Base-by-base conservation (phyloP, 2,888 invertebrate genomes). In the Trissolcus brochymenae region DNA sequence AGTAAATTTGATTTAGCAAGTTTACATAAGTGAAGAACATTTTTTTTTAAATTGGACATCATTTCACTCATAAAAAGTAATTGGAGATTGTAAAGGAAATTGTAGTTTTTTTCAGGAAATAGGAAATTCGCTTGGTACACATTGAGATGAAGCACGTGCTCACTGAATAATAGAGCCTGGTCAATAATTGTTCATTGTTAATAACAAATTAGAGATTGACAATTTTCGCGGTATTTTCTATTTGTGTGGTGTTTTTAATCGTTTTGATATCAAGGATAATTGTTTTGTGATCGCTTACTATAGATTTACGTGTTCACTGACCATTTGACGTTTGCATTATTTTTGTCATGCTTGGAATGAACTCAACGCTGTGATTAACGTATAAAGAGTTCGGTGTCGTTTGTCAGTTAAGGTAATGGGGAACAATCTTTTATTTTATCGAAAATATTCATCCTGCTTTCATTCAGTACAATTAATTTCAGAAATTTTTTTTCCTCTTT, bases 261-360 rank as follows among this genome's bases (percentile, higher is more conserved):
- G 16, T 46, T n/a, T 16, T 16, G 16, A 46, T 46, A 16, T 46
- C 14, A 46, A n/a, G 14, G 46, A 46, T 35, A 35, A 49, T 25
- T 29, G 25, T 25, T 60, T 29, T 16, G 17, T 16, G 60, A 49
- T 46, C 46, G 49, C 3, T 11, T 25, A 59, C 21, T 14, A 25
- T 14, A 41, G 56, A 40, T 56, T 17, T 14, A 17, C 16, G 17
- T 56, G 56, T 41, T 59, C 41, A 59, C 21, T 59, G 46, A 46
- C 14, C 43, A 59, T 46, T 59, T 59, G 59, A 59, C 59, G 46
- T 59, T 13, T 21, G 13, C 16, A 16, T 43, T 43, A 43, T 14
- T 16, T 16, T 46, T n/a, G 46, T 46, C 46, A 46, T 16, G 46
- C 46, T 46, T 46, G 46, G 14, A 16, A 46, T 46, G 14, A 46